Conservation (phyloP, 2,888 invertebrate genomes). For the Synanthedon vespiformis region DNA sequence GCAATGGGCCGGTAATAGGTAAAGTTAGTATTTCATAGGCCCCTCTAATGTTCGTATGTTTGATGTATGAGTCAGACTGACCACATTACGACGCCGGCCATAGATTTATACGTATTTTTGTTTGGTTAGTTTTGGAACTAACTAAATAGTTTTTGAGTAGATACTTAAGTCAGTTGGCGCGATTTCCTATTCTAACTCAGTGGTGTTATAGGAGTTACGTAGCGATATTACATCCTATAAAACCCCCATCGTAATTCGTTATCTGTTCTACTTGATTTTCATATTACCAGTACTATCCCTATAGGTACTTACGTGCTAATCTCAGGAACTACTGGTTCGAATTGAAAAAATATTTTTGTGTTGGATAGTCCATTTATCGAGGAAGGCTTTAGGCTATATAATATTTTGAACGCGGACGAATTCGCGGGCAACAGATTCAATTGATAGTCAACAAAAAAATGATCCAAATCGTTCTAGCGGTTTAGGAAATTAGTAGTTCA, state of each 20-base stretch:
- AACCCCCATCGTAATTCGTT: background rate
- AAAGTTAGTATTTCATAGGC: slow-evolving; percentile 41
- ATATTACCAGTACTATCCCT: too few species aligned
- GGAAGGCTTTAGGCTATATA: too few species aligned
- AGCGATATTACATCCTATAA: background rate
- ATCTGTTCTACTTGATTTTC: too few species aligned
- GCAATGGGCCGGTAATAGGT: slow-evolving; percentile 28
- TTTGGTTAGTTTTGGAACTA: slow-evolving; percentile 10
- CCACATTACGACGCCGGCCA: slow-evolving; percentile 17
- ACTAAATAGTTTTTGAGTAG: background rate
- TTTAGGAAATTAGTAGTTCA: too few species aligned
- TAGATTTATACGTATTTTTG: slow-evolving; percentile 20
- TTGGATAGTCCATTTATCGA: too few species aligned
- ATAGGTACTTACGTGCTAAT: too few species aligned
- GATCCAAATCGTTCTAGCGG: too few species aligned
- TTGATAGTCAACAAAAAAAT: too few species aligned
- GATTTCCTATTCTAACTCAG: background rate
- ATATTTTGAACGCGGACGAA: too few species aligned
- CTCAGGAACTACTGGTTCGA: too few species aligned
- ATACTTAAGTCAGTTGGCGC: background rate
- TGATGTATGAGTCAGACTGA: slow-evolving; percentile 29
- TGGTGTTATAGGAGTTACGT: background rate
- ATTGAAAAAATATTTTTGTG: too few species aligned
- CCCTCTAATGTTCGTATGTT: slow-evolving; percentile 24
- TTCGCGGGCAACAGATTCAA: too few species aligned